Evolutionary conservation across 2,888 invertebrate genomes (phyloP), one percentile per base, ranked within the genome.

Genomic region (Corbicula japonica): DNA sequence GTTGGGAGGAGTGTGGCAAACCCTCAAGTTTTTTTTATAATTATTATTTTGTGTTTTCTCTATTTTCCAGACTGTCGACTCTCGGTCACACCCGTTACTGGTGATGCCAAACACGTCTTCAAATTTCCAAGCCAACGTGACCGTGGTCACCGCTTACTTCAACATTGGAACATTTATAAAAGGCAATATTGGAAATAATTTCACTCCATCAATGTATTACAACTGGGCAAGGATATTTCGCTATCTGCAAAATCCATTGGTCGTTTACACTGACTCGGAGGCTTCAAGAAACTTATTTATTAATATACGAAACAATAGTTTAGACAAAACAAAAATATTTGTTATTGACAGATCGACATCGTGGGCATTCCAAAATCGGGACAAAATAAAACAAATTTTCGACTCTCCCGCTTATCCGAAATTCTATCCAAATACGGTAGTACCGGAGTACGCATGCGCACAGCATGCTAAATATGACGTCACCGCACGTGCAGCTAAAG

Each of bases 391-490:
- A 21, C 26, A 34, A n/a, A 80, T 89, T 1, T 87, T 66, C 50
- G 41, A 35, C 3, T 38, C 72, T 4, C 74, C 79, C 8, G 66
- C 70, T 1, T 89, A 88, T 70, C 89, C 87, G 0, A 87, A 87
- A 74, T 76, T 75, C 62, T 61, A 72, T 38, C 89, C 88, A 12
- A 88, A 89, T 69, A 89, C 89, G 18, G 87, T 86, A 4, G 54
- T 85, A 23, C 81, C 89, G 1, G 86, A 69, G 56, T 89, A 89
- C 73, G 48, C 88, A 10, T 86, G 87, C 60, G 79, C 82, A 15
- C 86, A 86, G 50, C 86, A 87, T 75, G 80, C 89, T 12, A 89
- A 89, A 62, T 87, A 80, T 81, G 86, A 84, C 15, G 66, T 82
- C 28, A 63, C 86, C 8, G 65, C 75, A 23, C 41, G 78, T 2